Evolutionary conservation across 2,113 vertebrate genomes (phyloP), one percentile per base, ranked within the genome.

Genomic region (Podilymbus podiceps): DNA sequence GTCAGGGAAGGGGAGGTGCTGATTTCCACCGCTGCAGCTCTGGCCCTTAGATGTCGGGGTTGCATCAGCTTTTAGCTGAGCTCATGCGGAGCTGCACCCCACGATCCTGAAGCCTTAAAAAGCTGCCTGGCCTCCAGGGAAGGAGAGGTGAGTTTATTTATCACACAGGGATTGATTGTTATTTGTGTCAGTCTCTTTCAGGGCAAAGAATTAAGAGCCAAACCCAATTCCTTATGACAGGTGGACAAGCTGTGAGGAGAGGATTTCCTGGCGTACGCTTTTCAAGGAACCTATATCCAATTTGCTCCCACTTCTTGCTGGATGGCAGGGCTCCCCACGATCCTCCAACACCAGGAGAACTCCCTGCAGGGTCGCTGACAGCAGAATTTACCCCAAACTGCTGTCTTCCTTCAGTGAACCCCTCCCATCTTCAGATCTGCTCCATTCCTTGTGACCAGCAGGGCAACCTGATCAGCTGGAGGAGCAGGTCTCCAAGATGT

Each of bases 301-400:
- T 78, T 73, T 60, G 24, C 24, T 88, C 22, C 56, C 2, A 1
- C 31, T 81, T 68, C 40, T 78, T 66, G 55, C 40, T 9, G 28
- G 12, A 9, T 35, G 31, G n/a, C 38, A 33, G 33, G 25, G 46
- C 15, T 83, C 53, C 4, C 5, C 33, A 68, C 38, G 59, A 75
- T 56, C 15, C 66, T 83, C 44, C 30, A 55, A 23, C 18, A 49
- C 15, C 49, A 56, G 15, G 21, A 85, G 49, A 85, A 79, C 9
- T 10, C 66, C 0, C 1, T 4, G 18, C 66, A 83, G 44, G 17
- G 18, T 28, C 1, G 1, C 3, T 50, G 38, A 88, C 66, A 78
- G 15, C 30, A 77, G 63, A 49, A 58, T 76, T 95, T 60, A 15
- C 49, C 49, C 15, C 5, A 3, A 0, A 50, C 6, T 60, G 20